Base-by-base conservation (phyloP, 2,888 invertebrate genomes). In the Lapara coniferarum region DNA sequence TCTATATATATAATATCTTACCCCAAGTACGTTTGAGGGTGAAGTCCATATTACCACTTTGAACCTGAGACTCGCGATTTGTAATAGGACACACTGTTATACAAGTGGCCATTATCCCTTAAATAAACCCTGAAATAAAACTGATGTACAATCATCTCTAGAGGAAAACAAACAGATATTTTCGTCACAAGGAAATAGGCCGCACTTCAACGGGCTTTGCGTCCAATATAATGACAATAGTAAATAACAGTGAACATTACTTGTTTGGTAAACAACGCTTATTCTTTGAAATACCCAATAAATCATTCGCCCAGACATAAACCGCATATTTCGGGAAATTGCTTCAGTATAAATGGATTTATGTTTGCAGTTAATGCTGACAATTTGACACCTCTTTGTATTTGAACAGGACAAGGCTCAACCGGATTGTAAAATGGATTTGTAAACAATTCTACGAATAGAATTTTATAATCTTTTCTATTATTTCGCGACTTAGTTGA, bases 311-410 rank as follows among this genome's bases (percentile, higher is more conserved):
- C 66, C 70, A 55, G 74, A 74, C 76, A 72, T 74, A 70, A 73
- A 69, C 71, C 37, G 71, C 69, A 72, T 77, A 77, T 78, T 78
- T 76, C 73, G 74, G 73, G 73, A 71, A 73, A 74, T 72, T 72
- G 75, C 73, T 46, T 69, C 69, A 73, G 73, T 74, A 72, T 69
- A 72, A 69, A 19, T 69, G 77, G 77, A 80, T 80, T 80, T 77
- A 79, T 72, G 69, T 19, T 12, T 58, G 56, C 19, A 56, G 59
- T 70, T 70, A 55, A 67, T n/a, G 66, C 49, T 57, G 70, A 70
- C 12, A 19, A 10, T 69, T 70, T 71, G 46, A 49, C 46, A 67
- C 46, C 14, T 37, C 19, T 52, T 58, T 49, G 51, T 58, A 63
- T 55, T 37, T 37, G 37, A 37, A 8, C 37, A 25, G 2, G 25